Conservation (phyloP, 2,797 vertebrate species). For the Thalassophryne amazonica region DNA sequence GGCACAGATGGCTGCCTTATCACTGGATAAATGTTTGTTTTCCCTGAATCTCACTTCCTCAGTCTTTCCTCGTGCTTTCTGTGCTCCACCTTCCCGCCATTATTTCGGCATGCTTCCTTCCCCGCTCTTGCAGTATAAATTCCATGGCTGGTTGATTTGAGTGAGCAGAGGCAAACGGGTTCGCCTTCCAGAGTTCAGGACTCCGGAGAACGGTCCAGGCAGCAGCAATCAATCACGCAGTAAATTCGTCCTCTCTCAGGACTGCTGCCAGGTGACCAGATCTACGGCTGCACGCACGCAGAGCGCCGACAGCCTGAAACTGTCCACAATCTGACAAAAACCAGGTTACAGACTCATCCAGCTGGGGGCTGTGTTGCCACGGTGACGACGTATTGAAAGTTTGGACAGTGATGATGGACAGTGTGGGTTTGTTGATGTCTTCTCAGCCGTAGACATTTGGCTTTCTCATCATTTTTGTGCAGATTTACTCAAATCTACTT, state of each 20-base stretch:
- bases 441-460: no score
- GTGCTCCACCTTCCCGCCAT: constrained; percentile 22
- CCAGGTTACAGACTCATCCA: no score
- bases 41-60: neutral
- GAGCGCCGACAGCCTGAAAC: constrained; percentile 25
- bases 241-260: constrained; percentile 62
- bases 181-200: constrained; percentile 60
- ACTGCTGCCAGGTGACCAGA: constrained; percentile 61
- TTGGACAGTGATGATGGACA: no score
- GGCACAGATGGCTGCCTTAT: neutral
- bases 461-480: no score
- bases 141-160: constrained; percentile 67
- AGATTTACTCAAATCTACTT: no score
- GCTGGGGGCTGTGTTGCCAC: no score
- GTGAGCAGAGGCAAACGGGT: constrained; percentile 54
- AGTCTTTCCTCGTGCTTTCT: constrained; percentile 1
- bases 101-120: constrained; percentile 9
- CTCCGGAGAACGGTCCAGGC: constrained; percentile 58
- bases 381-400: no score
- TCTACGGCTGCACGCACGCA: constrained; percentile 60
- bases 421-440: no score
- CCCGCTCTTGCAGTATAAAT: constrained; percentile 49
- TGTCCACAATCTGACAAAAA: no score
- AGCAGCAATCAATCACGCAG: constrained; percentile 68
- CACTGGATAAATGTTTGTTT: constrained; percentile 2